phyloP scores from a whole-genome alignment of 2,113 vertebrate species.

The Motacilla alba region DNA sequence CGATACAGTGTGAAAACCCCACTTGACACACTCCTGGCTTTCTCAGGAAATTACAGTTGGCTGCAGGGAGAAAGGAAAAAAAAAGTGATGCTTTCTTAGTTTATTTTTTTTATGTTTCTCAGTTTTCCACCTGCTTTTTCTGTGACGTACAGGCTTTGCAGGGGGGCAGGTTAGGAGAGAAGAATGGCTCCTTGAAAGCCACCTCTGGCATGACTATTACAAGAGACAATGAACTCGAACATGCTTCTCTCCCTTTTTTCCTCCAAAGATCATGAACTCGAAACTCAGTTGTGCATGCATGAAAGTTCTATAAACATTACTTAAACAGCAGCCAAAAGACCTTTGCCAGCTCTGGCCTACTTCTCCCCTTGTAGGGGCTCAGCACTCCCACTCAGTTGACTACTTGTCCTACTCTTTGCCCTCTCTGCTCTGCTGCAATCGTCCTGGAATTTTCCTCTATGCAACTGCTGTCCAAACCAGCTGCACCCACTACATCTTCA shows the following conservation, averaged over 20 bases:
- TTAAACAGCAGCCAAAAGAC: constrained; percentile 56
- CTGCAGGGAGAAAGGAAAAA: background rate
- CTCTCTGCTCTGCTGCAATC: constrained; percentile 91
- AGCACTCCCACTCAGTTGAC: constrained; percentile 73
- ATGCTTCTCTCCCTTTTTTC: constrained; percentile 37
- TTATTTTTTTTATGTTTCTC: background rate
- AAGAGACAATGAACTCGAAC: constrained; percentile 46
- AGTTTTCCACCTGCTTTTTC: background rate
- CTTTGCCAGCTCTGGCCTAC: constrained; percentile 41
- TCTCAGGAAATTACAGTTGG: constrained; percentile 10
- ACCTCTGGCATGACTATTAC: constrained; percentile 13
- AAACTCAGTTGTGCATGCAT: constrained; percentile 52
- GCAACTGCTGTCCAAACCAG: constrained; percentile 96
- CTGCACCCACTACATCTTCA: constrained; percentile 99
- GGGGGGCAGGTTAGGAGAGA: background rate
- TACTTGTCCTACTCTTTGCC: constrained; percentile 96
- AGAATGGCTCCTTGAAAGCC: constrained; percentile 12
- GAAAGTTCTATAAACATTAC: constrained; percentile 58
- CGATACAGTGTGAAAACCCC: background rate
- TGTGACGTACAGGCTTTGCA: background rate
- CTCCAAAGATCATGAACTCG: constrained; percentile 29
- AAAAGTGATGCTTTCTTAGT: background rate
- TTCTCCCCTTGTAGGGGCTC: constrained; percentile 36
- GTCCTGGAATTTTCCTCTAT: constrained; percentile 86
- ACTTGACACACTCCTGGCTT: constrained; percentile 12